A percentile compares a stretch with the other conserved stretches of the same genome.
These are phyloP conservation scores for Hypolimnas misippus DNA, from an alignment of 2,888 invertebrate genomes.

Conservation along the genomic window DNA sequence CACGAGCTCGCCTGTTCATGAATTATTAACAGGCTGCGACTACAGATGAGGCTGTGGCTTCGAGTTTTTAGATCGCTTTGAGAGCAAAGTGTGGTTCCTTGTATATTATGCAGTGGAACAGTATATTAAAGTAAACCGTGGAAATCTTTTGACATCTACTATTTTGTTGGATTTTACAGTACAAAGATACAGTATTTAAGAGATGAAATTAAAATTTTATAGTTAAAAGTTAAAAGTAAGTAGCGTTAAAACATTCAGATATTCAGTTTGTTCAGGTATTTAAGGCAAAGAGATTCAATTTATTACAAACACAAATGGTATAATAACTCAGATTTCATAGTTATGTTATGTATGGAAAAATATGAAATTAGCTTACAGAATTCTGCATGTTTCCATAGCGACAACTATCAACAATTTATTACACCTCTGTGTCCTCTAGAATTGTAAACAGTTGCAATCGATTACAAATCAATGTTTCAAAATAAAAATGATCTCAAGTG, in stretches of 20 bases:
- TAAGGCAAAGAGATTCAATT: too few relatives aligned
- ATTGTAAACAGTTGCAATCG: too few relatives aligned
- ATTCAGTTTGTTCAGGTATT: too few relatives aligned
- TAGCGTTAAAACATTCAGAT: too few relatives aligned
- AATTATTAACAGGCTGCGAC: constrained; percentile 31
- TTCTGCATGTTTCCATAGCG: too few relatives aligned
- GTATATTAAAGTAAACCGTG: constrained; percentile 1
- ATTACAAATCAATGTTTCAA: background rate
- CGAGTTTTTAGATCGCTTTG: constrained; percentile 31
- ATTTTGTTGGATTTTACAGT: background rate
- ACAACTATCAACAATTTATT: too few relatives aligned
- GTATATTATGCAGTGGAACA: constrained; percentile 26
- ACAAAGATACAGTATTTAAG: background rate
- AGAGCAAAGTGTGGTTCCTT: constrained; percentile 25
- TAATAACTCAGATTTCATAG: too few relatives aligned
- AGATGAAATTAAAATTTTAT: background rate
- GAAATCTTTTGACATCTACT: constrained; percentile 5
- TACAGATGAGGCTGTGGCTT: constrained; percentile 29
- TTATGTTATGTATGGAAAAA: too few relatives aligned
- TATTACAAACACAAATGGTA: too few relatives aligned
- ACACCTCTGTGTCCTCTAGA: too few relatives aligned
- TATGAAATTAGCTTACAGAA: too few relatives aligned
- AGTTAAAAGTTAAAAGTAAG: too few relatives aligned
- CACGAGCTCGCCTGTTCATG: constrained; percentile 27
- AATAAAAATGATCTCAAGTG: background rate